Conservation (phyloP, 2,888 invertebrate species). For the Pheosia gnoma region DNA sequence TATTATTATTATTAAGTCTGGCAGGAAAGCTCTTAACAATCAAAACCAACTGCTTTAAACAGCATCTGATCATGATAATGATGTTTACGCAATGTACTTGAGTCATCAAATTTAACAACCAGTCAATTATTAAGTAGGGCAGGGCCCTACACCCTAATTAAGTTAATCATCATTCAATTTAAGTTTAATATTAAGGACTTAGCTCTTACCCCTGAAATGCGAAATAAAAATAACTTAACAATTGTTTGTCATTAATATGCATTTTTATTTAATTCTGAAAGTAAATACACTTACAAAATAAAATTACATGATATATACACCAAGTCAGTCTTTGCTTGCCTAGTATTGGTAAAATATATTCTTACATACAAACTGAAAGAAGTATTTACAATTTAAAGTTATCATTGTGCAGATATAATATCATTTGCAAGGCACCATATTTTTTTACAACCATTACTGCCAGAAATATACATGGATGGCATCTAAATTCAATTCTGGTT, state of each 20-base stretch:
- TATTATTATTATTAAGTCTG: too few species aligned
- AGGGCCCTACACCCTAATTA: too few species aligned
- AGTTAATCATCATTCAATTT: too few species aligned
- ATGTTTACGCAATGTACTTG: too few species aligned
- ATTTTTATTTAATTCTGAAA: conserved; percentile 64
- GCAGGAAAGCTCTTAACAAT: too few species aligned
- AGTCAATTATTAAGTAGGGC: too few species aligned
- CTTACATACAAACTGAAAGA: conserved; percentile 46
- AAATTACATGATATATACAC: conserved; percentile 69
- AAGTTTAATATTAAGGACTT: too few species aligned
- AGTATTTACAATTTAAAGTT: conserved; percentile 32
- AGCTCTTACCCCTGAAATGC: too few species aligned
- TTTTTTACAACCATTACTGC: conserved; percentile 28
- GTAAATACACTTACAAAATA: conserved; percentile 72
- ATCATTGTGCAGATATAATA: conserved; percentile 37
- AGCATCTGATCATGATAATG: too few species aligned
- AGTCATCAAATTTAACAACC: too few species aligned
- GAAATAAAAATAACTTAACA: conserved; percentile 19
- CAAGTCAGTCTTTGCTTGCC: conserved; percentile 84
- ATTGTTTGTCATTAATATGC: conserved; percentile 52
- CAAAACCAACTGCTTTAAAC: too few species aligned
- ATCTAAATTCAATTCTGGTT: background rate
- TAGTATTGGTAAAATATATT: conserved; percentile 76
- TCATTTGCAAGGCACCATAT: conserved; percentile 38
- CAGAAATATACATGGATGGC: conserved; percentile 25